phyloP scores from a whole-genome alignment of 2,113 vertebrate genomes.

The Baryphthengus martii region DNA sequence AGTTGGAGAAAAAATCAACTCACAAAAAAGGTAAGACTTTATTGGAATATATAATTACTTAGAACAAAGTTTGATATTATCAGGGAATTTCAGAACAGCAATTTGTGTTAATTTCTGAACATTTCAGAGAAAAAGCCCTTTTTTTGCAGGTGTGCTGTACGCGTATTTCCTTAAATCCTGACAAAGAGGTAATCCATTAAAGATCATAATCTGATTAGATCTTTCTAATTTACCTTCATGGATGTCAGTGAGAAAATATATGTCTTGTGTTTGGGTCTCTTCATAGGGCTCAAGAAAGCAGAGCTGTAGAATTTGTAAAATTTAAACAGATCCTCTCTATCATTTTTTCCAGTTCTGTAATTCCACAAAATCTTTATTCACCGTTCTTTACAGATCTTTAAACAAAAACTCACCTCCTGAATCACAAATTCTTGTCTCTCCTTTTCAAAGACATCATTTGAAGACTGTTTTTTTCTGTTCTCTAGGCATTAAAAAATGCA shows the following conservation, averaged over 20 bases:
- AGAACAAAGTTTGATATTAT: not conserved
- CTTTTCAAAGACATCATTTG: not conserved
- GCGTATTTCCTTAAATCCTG: not conserved
- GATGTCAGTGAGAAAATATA: not conserved
- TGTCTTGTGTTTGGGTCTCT: not conserved
- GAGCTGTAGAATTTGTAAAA: not conserved
- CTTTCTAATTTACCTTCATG: not conserved
- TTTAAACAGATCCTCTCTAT: not conserved
- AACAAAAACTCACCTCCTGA: not conserved
- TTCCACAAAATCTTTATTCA: not conserved
- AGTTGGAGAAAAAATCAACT: not conserved
- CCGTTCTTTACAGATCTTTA: not conserved
- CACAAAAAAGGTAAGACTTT: not conserved
- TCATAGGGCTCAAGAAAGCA: not conserved
- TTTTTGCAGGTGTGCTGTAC: fast-evolving
- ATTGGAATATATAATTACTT: not conserved
- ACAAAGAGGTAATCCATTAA: not conserved
- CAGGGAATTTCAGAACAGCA: not conserved
- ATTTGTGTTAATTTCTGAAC: not conserved
- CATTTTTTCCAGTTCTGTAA: not conserved
- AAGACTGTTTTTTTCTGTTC: not conserved
- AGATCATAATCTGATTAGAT: not conserved
- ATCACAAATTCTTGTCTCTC: not conserved
- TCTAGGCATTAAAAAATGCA: not conserved
- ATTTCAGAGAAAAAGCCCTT: not conserved